Evolutionary conservation across 2,888 invertebrate genomes (phyloP).

Genomic region (Mongoloraphidia duomilia): DNA sequence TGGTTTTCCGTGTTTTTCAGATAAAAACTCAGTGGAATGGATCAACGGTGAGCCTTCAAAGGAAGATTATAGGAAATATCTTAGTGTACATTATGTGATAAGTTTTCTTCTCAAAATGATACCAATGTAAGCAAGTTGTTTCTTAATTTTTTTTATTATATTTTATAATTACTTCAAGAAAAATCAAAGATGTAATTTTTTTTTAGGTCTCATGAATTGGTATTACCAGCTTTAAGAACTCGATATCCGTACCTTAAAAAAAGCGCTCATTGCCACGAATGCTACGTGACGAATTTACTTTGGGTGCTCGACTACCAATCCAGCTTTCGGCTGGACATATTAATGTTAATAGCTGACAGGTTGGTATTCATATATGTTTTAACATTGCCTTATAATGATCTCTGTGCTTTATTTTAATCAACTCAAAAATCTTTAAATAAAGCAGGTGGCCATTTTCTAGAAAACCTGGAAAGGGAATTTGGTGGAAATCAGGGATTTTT

Average conservation of each 20-base stretch:
- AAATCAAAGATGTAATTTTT: slow-evolving; percentile 6
- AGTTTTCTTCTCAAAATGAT: slow-evolving; percentile 32
- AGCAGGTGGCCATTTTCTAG: too few relatives aligned
- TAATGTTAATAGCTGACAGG: slow-evolving; percentile 64
- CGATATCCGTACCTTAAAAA: slow-evolving; percentile 67
- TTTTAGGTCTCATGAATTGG: slow-evolving; percentile 53
- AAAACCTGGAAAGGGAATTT: too few relatives aligned
- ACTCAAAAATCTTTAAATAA: slow-evolving; percentile 1
- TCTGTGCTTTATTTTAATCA: background rate
- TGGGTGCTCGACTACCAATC: slow-evolving; percentile 64
- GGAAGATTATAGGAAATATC: slow-evolving; percentile 38
- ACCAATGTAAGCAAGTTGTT: slow-evolving; percentile 38
- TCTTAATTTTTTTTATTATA: slow-evolving; percentile 8
- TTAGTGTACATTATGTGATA: slow-evolving; percentile 42
- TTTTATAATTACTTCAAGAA: slow-evolving; percentile 3
- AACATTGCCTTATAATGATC: background rate
- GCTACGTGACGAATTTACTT: slow-evolving; percentile 65
- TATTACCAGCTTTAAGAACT: slow-evolving; percentile 46
- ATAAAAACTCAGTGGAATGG: slow-evolving; percentile 39
- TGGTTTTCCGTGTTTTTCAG: slow-evolving; percentile 15
- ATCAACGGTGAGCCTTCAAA: slow-evolving; percentile 41
- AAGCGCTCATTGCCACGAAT: slow-evolving; percentile 49
- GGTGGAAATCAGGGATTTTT: too few relatives aligned
- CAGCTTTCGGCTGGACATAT: slow-evolving; percentile 47
- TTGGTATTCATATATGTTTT: too few relatives aligned